phyloP scores from a whole-genome alignment of 1,140 invertebrate species.

The Zophobas morio region DNA sequence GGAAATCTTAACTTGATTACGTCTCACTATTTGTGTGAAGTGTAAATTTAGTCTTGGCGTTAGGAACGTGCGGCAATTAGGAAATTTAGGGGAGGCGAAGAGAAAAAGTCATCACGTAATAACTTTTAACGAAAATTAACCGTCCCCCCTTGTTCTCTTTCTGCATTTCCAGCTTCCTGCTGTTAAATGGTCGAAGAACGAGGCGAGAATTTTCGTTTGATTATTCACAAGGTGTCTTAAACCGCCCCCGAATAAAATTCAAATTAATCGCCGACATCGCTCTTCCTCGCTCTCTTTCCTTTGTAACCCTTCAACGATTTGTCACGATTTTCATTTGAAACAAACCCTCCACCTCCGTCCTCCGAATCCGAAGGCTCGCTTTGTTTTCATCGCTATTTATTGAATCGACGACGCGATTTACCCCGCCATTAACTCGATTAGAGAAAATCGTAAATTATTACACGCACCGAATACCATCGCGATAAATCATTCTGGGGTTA shows the following conservation, averaged over 20 bases:
- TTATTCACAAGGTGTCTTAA: slow-evolving; percentile 33
- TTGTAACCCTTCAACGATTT: slow-evolving; percentile 6
- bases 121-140: slow-evolving; percentile 15
- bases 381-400: slow-evolving; percentile 30
- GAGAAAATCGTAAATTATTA: slow-evolving; percentile 36
- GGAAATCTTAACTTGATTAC: no score
- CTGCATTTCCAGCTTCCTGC: neutral
- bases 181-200: slow-evolving; percentile 3
- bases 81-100: neutral
- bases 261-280: slow-evolving; percentile 7
- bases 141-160: neutral
- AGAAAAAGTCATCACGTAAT: slow-evolving; percentile 21
- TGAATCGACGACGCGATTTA: slow-evolving; percentile 38
- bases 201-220: slow-evolving; percentile 18
- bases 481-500: slow-evolving; percentile 11
- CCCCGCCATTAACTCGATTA: slow-evolving; percentile 39
- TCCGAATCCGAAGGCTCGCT: slow-evolving; percentile 3
- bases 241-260: slow-evolving; percentile 30
- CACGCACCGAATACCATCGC: slow-evolving; percentile 8
- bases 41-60: no score
- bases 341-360: neutral
- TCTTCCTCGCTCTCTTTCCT: neutral
- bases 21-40: no score
- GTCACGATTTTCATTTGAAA: slow-evolving; percentile 16
- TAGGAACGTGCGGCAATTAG: neutral